Base-by-base conservation (phyloP, 1,140 invertebrate genomes). In the Thaumetopoea pityocampa region DNA sequence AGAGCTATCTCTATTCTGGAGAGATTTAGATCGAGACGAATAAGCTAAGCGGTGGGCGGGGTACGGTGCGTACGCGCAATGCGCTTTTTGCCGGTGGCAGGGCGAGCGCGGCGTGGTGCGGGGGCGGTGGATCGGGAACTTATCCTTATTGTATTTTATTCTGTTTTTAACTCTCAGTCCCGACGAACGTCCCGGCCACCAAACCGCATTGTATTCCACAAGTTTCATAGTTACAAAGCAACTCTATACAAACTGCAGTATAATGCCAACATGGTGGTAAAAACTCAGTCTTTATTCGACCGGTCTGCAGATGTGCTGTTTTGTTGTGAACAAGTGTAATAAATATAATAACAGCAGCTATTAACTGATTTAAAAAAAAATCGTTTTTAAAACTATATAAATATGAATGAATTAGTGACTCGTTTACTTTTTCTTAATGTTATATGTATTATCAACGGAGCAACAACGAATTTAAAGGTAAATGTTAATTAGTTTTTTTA, bases 111-210 rank as follows among this genome's bases (percentile, higher is more conserved):
- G 38, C 22, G 43, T 34, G 40, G 43, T 15, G 33, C 33, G 38
- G 36, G 50, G 35, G 29, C 29, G 27, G 27, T 51, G 51, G 56
- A 68, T 61, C 65, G 72, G 67, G 72, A 70, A 64, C 57, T 72
- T 57, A 66, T 67, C 59, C 64, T 70, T 72, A 66, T 61, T 76
- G 62, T 68, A 61, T 67, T 67, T 71, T 74, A 81, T 72, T 81
- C 70, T 60, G 65, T 71, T 68, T 59, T 62, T 63, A 62, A 66
- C 70, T 67, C 62, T 65, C 71, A 55, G 55, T 61, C 59, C 45
- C 42, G 59, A 40, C 54, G 63, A 65, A 68, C 72, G 72, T 64
- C 61, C 61, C 47, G 43, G 32, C 42, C 38, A 57, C 28, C 48
- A 42, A 59, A 57, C 50, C 51, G 47, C 55, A 29, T 56, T 60